These are phyloP conservation scores for Rhinolophus sinicus DNA, from an alignment of 2,113 vertebrate genomes.

Conservation along the genomic window DNA sequence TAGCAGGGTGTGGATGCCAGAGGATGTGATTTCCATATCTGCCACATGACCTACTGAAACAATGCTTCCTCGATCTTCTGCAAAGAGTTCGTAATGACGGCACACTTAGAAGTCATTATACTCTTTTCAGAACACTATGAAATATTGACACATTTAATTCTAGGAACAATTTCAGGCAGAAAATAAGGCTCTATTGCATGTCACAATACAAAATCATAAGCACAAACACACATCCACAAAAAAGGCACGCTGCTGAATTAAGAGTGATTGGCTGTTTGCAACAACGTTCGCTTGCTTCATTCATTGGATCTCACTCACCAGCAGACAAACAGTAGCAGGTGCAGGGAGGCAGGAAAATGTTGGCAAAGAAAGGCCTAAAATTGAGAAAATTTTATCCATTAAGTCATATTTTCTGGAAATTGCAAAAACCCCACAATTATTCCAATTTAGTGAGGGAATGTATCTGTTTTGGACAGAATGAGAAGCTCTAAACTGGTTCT, in stretches of 20 bases:
- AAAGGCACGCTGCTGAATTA: not conserved
- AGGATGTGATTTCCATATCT: not conserved
- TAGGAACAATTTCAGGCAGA: not conserved
- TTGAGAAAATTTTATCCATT: conserved; percentile 48
- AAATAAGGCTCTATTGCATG: not conserved
- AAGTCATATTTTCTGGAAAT: conserved; percentile 56
- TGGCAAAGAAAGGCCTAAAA: conserved; percentile 45
- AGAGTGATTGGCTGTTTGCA: conserved; percentile 17
- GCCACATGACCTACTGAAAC: not conserved
- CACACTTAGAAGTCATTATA: not conserved
- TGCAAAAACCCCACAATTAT: conserved; percentile 44
- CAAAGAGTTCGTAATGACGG: not conserved
- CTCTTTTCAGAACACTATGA: not conserved
- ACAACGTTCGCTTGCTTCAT: not conserved
- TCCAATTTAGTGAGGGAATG: conserved; percentile 50
- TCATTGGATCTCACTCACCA: not conserved
- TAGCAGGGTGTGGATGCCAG: not conserved
- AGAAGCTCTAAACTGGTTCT: not conserved
- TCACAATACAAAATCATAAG: conserved; percentile 46
- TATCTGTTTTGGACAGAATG: not conserved
- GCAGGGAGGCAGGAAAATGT: not conserved
- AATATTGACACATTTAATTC: conserved; percentile 38
- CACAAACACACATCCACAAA: not conserved
- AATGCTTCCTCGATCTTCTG: not conserved
- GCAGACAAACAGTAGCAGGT: conserved; percentile 41